Evolutionary conservation across 2,797 vertebrate genomes (phyloP), one percentile per base, ranked within the genome.

Genomic region (Pantherophis alleghaniensis): DNA sequence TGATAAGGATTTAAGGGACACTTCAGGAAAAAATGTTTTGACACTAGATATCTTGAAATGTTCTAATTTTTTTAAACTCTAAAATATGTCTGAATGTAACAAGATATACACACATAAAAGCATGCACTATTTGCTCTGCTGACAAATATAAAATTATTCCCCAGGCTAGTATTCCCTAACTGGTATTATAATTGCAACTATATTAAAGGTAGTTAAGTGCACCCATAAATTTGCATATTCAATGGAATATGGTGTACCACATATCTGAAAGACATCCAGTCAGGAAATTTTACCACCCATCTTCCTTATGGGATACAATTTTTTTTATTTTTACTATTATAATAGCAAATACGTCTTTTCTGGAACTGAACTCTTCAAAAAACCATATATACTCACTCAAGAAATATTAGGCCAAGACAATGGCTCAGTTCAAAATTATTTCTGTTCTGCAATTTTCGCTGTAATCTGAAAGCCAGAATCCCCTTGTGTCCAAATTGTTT

Each of bases 1-100:
- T 53, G 90, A 63, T 92, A 79, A 89, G 90, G 95, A 89, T 93
- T 90, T 7, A 95, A 94, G 86, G 91, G 51, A 60, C 90, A 18
- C 88, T 66, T 26, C 87, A 88, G n/a, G 89, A 51, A 11, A 53
- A 93, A 69, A 86, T n/a, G 88, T 86, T 92, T 94, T 86, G 37
- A 83, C 96, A 60, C 60, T 92, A 47, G 87, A 94, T 86, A 94
- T 42, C 26, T 57, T 55, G 32, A 0, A 92, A 87, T 74, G 16
- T 37, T 74, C n/a, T 63, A 13, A 13, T 74, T 10, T 22, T 37
- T 56, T 28, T 20, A 12, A 53, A 83, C 37, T 79, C 18, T 79
- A 42, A 79, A 83, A 55, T 32, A 90, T 28, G 55, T 56, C n/a
- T 92, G 61, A 92, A 74, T 69, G 53, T 42, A 22, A 32, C 13